phyloP scores from a whole-genome alignment of 2,888 invertebrate genomes.

The Petrolisthes cinctipes region DNA sequence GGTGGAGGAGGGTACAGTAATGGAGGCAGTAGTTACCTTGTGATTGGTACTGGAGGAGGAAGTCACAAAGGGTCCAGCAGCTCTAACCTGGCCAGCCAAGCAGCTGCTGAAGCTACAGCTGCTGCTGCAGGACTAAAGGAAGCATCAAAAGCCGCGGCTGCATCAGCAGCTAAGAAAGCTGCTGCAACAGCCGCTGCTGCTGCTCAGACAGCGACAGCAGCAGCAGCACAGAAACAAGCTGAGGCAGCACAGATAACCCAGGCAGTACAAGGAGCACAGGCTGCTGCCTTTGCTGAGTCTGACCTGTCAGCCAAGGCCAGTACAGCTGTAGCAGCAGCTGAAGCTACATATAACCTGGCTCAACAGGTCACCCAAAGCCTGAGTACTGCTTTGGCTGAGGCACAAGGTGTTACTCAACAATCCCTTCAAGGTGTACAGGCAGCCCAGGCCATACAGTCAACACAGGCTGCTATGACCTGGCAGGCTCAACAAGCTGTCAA shows the following conservation, averaged over 20 bases:
- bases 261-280: constrained; percentile 60
- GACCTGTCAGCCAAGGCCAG: constrained; percentile 46
- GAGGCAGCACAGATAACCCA: constrained; percentile 58
- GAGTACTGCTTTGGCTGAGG: constrained; percentile 36
- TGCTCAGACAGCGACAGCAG: constrained; percentile 50
- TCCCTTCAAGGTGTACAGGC: constrained; percentile 34
- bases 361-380: constrained; percentile 27
- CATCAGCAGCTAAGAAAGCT: constrained; percentile 45
- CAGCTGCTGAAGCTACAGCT: constrained; percentile 53
- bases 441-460: constrained; percentile 24
- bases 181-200: constrained; percentile 52
- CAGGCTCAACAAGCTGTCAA: constrained; percentile 58
- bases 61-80: constrained; percentile 39
- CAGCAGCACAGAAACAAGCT: constrained; percentile 55
- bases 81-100: constrained; percentile 52
- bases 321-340: constrained; percentile 53
- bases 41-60: constrained; percentile 34
- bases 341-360: constrained; percentile 48
- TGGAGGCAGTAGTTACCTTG: constrained; percentile 21
- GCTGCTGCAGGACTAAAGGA: constrained; percentile 57
- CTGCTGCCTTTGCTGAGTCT: constrained; percentile 57
- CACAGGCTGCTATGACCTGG: constrained; percentile 55
- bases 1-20: constrained; percentile 29
- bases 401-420: constrained; percentile 40
- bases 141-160: constrained; percentile 48